Conservation (phyloP, 2,888 invertebrate species). For the Drosophila nr. medialis region DNA sequence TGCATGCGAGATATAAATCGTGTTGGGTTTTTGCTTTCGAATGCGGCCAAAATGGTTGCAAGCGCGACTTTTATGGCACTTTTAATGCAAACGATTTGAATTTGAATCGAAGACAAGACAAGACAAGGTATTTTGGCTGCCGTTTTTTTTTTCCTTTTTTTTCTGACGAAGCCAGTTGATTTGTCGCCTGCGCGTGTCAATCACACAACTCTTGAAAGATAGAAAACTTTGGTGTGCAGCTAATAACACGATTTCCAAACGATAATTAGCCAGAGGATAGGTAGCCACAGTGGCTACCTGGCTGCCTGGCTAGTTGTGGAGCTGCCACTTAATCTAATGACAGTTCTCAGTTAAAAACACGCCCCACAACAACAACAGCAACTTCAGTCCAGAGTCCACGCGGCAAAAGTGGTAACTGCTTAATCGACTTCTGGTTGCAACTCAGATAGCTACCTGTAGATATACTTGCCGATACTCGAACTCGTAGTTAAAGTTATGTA, state of each 20-base stretch:
- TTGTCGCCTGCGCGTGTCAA: constrained; percentile 79
- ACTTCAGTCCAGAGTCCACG: constrained; percentile 19
- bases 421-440: constrained; percentile 78
- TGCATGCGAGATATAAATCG: constrained; percentile 69
- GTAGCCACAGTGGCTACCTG: constrained; percentile 22
- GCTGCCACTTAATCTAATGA: constrained; percentile 79
- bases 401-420: constrained; percentile 61
- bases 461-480: constrained; percentile 31
- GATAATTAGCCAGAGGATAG: constrained; percentile 68
- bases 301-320: constrained; percentile 8
- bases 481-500: constrained; percentile 57
- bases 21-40: constrained; percentile 51
- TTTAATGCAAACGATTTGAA: constrained; percentile 78
- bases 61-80: constrained; percentile 61
- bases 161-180: constrained; percentile 53
- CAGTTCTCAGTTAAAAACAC: constrained; percentile 68
- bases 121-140: constrained; percentile 34
- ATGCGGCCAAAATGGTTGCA: constrained; percentile 51
- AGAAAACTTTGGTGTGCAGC: constrained; percentile 33
- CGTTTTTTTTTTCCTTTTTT: neutral
- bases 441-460: constrained; percentile 38
- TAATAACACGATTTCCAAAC: constrained; percentile 76
- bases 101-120: constrained; percentile 68
- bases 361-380: constrained; percentile 37
- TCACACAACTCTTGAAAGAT: constrained; percentile 41